These are phyloP conservation scores for Phalacrocorax pelagicus DNA, from an alignment of 2,113 vertebrate genomes.

Conservation along the genomic window DNA sequence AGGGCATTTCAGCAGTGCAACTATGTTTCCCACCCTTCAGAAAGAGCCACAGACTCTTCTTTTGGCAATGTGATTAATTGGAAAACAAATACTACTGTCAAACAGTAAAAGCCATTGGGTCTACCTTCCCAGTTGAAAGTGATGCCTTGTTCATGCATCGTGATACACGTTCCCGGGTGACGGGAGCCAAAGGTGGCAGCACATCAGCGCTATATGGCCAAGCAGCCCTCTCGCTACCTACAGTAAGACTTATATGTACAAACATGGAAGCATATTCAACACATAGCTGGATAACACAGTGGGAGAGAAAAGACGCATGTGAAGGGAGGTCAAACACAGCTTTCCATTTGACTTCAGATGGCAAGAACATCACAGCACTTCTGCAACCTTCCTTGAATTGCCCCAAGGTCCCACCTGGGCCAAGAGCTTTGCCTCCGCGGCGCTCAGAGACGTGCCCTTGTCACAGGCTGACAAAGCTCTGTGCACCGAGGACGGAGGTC, in stretches of 20 bases:
- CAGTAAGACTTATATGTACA: no score
- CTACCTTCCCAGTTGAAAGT: background rate
- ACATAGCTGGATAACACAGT: background rate
- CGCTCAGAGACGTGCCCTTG: rapidly evolving
- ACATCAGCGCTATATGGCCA: rapidly evolving
- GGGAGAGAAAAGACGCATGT: background rate
- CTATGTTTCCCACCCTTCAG: background rate
- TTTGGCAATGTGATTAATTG: background rate
- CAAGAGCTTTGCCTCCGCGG: background rate
- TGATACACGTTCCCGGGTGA: rapidly evolving
- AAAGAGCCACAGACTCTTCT: background rate
- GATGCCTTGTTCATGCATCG: background rate
- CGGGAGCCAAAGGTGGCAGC: no score
- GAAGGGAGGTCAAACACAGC: background rate
- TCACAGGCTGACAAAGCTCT: background rate
- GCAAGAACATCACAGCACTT: background rate
- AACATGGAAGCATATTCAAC: background rate
- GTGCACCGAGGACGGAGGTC: background rate
- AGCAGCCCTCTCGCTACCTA: background rate
- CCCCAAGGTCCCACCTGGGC: background rate
- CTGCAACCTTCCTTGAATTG: background rate
- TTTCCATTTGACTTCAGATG: background rate
- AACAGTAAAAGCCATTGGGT: background rate
- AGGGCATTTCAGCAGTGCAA: background rate
- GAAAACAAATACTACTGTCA: background rate